phyloP scores from a whole-genome alignment of 2,797 vertebrate species.

The Carapus acus region DNA sequence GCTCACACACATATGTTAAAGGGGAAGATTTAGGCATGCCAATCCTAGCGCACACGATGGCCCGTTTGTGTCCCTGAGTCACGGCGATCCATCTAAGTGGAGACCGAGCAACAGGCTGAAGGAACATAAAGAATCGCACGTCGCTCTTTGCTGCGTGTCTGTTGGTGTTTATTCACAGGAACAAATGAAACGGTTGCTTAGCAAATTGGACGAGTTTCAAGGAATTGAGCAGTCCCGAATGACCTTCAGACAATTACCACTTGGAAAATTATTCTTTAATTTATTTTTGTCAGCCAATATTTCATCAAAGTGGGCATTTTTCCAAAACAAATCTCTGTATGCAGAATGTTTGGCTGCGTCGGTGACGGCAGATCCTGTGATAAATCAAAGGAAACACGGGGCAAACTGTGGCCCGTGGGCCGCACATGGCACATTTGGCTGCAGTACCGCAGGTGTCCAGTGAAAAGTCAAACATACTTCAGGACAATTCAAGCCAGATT shows the following conservation, averaged over 20 bases:
- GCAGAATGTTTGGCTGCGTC: no score
- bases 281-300: constrained; percentile 19
- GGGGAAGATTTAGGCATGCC: constrained; percentile 62
- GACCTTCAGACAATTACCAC: constrained; percentile 39
- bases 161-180: constrained; percentile 32
- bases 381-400: no score
- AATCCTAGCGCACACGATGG: constrained; percentile 53
- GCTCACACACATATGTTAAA: constrained; percentile 71
- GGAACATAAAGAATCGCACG: constrained; percentile 13
- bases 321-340: constrained; percentile 1
- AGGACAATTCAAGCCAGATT: no score
- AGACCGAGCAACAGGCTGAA: constrained; percentile 29
- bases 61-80: constrained; percentile 57
- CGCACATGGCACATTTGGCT: no score
- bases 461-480: no score
- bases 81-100: constrained; percentile 49
- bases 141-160: neutral
- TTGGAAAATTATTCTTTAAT: constrained; percentile 19
- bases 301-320: constrained; percentile 25
- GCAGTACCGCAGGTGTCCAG: no score
- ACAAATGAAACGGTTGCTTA: constrained; percentile 42
- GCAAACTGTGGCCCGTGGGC: no score
- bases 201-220: constrained; percentile 42
- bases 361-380: no score
- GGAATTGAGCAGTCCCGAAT: constrained; percentile 40